A percentile compares a stretch with the other conserved stretches of the same genome.
Evolutionary conservation across 2,797 vertebrate species (phyloP).

Genomic region (Ispidina picta): DNA sequence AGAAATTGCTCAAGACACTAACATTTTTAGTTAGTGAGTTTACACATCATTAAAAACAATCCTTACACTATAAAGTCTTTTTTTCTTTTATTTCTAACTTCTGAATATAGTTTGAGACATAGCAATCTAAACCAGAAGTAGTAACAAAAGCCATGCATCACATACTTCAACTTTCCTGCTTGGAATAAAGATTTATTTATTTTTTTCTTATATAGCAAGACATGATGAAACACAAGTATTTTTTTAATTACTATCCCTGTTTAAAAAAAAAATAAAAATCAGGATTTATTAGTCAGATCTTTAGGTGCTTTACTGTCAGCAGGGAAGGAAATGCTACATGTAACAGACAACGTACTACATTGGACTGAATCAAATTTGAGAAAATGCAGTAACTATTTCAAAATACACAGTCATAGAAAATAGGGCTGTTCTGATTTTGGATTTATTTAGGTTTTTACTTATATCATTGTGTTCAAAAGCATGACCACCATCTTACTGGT

Average conservation of each 20-base stretch:
- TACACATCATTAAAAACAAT: not conserved
- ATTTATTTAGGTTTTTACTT: not conserved
- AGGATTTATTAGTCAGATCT: too few species aligned
- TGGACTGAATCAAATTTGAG: not conserved
- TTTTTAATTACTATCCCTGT: not conserved
- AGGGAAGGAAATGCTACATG: not conserved
- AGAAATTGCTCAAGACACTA: not conserved
- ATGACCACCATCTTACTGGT: accelerated
- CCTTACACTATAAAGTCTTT: not conserved
- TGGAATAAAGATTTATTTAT: not conserved
- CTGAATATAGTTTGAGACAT: not conserved
- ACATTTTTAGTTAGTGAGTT: not conserved
- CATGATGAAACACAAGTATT: not conserved
- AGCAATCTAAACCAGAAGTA: not conserved
- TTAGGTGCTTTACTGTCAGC: not conserved
- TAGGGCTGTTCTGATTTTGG: not conserved
- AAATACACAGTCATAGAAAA: not conserved
- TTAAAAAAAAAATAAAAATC: not conserved
- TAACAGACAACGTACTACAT: not conserved
- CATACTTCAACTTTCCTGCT: not conserved
- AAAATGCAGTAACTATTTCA: not conserved
- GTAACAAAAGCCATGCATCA: not conserved
- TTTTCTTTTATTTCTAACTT: not conserved
- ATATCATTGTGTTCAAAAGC: not conserved
- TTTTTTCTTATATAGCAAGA: not conserved